Conservation (phyloP, 2,888 invertebrate genomes). For the Nemotelus pantherinus region DNA sequence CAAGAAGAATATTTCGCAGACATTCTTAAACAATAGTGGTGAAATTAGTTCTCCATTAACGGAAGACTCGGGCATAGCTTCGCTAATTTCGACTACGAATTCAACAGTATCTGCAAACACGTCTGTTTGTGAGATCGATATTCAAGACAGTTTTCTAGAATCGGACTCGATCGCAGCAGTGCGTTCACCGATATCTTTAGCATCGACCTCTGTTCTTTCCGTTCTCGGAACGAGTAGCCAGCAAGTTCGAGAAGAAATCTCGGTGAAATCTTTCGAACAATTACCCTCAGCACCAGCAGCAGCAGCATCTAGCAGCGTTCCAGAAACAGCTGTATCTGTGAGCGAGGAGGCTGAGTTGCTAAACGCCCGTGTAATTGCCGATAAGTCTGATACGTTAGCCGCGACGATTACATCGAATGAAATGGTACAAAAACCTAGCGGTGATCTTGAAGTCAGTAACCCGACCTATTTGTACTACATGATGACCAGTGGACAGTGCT, state of each 20-base stretch:
- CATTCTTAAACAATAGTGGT: constrained; percentile 17
- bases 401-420: constrained; percentile 51
- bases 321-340: not conserved
- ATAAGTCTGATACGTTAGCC: constrained; percentile 35
- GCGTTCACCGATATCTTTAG: not conserved
- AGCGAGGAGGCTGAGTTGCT: constrained; percentile 2
- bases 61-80: not conserved
- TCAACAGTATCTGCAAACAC: not conserved
- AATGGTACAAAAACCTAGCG: constrained; percentile 55
- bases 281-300: constrained; percentile 11
- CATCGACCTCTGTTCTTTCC: constrained; percentile 7
- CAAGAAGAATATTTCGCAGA: constrained; percentile 38
- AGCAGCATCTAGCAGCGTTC: not conserved
- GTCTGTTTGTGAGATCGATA: not conserved
- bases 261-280: constrained; percentile 10
- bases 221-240: not conserved
- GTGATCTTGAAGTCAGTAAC: constrained; percentile 59
- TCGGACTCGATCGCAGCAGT: not conserved
- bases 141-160: not conserved
- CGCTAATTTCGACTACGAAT: not conserved
- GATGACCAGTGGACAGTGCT: constrained; percentile 84
- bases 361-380: constrained; percentile 25
- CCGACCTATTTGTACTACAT: constrained; percentile 63
- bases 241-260: constrained; percentile 3
- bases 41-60: not conserved